Percentiles rank a stretch among this genome's conserved stretches.
Conservation (phyloP, 2,888 invertebrate genomes). For the Meteorus cinctellus region DNA sequence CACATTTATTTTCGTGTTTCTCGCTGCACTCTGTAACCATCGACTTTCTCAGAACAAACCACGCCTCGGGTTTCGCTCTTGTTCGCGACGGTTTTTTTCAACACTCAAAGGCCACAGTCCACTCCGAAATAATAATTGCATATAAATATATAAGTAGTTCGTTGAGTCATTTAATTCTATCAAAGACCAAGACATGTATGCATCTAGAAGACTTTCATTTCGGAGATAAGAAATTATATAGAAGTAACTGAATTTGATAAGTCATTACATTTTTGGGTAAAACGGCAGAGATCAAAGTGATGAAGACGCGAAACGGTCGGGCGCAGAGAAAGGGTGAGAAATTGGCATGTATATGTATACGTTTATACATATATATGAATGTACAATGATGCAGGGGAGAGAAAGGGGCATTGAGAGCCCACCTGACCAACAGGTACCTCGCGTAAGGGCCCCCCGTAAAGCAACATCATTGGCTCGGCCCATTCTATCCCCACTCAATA, state of each 20-base stretch:
- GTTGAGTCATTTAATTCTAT: not conserved
- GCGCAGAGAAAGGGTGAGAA: not conserved
- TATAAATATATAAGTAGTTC: not conserved
- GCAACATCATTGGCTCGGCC: conserved; percentile 66
- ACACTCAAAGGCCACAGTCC: conserved; percentile 6
- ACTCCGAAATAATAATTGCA: not conserved
- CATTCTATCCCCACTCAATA: conserved; percentile 58
- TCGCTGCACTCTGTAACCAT: conserved; percentile 29
- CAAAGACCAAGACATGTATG: not conserved
- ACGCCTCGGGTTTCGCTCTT: conserved; percentile 44
- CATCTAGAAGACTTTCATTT: not conserved
- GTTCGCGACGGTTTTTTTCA: conserved; percentile 47
- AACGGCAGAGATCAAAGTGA: not conserved
- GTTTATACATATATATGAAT: conserved; percentile 24
- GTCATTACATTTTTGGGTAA: not conserved
- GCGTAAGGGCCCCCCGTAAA: conserved; percentile 62
- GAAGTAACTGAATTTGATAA: not conserved
- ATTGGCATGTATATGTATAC: not conserved
- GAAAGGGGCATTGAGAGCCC: conserved; percentile 50
- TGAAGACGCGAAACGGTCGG: not conserved
- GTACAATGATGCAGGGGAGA: conserved; percentile 35
- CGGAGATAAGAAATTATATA: not conserved
- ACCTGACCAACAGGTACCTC: conserved; percentile 68
- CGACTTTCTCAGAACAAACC: conserved; percentile 44
- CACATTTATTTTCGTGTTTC: conserved; percentile 21